Evolutionary conservation across 1,140 invertebrate genomes (phyloP), one percentile per base, ranked within the genome.

Genomic region (Drosophila subobscura): DNA sequence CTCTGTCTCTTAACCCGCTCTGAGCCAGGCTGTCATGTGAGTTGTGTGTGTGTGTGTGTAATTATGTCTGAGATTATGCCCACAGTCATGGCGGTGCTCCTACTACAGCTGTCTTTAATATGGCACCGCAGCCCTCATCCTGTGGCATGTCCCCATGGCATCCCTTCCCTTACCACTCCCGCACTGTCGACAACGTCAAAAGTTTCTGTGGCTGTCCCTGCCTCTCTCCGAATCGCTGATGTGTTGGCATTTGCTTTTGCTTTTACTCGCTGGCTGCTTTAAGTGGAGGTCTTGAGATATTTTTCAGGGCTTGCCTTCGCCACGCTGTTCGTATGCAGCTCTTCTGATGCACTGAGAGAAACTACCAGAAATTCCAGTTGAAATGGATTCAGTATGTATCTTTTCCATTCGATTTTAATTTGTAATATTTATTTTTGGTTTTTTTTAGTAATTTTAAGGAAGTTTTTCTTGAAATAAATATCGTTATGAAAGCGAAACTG

Each of bases 61-160:
- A 86, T 86, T 86, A 86, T 88, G 83, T 88, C 78, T 88, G 83
- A 86, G 83, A 86, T 86, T 86, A 88, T 88, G 83, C 83, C 71
- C 83, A 78, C 71, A 86, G 83, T 60, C 78, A 83, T 77, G 73
- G 23, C 56, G 47, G 25, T 74, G 56, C 56, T 52, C 25, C 45
- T 51, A 42, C 46, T 56, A 52, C 47, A 63, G 72, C 63, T 72
- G 76, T 61, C 77, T 80, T 76, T 71, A 85, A 77, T 76, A 57
- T 75, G 64, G 74, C 53, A 56, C 42, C 53, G 53, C 41, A 59
- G 20, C 44, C 49, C 16, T 37, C 53, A 29, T 5, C 4, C 10
- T 27, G 25, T 37, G 33, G 33, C 10, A 37, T 37, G 23, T 16
- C 16, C 22, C 22, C 7, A 29, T 33, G 23, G 25, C 41, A 47